Conservation (phyloP, 2,797 vertebrate genomes). For the Lagocephalus sceleratus region DNA sequence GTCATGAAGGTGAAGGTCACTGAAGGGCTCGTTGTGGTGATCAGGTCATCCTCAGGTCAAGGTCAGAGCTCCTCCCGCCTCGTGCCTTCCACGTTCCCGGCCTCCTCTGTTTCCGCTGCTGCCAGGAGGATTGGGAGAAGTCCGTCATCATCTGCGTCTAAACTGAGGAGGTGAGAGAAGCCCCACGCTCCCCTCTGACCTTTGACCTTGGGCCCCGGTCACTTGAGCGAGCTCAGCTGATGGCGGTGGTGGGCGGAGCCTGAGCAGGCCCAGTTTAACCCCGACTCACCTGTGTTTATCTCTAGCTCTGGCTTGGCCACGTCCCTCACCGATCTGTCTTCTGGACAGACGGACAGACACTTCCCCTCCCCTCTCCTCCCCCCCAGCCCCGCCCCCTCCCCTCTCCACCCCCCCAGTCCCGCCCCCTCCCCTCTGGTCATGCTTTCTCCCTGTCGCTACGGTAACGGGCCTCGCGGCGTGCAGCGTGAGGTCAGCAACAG, state of each 20-base stretch:
- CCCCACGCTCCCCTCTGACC: background rate
- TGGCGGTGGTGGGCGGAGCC: background rate
- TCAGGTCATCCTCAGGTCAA: slow-evolving; percentile 74
- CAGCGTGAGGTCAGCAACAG: slow-evolving; percentile 84
- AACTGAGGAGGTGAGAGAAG: slow-evolving; percentile 80
- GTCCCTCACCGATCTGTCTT: slow-evolving; percentile 90
- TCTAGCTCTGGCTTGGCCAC: slow-evolving; percentile 86
- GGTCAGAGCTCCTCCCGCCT: slow-evolving; percentile 77
- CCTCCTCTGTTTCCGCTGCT: slow-evolving; percentile 75
- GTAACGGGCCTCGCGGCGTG: slow-evolving; percentile 67
- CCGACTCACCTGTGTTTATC: background rate
- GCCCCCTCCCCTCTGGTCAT: slow-evolving; percentile 50
- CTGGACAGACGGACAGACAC: slow-evolving; percentile 69
- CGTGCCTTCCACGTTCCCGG: slow-evolving; percentile 81
- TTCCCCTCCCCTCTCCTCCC: slow-evolving; percentile 43
- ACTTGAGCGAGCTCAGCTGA: background rate
- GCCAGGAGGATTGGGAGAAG: slow-evolving; percentile 83
- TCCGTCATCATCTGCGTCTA: slow-evolving; percentile 68
- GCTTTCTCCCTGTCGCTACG: slow-evolving; percentile 54
- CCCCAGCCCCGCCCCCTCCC: slow-evolving; percentile 50
- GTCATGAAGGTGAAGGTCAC: too few species aligned
- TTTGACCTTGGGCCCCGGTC: background rate
- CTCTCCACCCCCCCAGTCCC: slow-evolving; percentile 30
- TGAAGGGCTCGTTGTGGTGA: background rate
- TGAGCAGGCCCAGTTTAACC: background rate